Evolutionary conservation across 2,113 vertebrate genomes (phyloP), one percentile per base, ranked within the genome.

Genomic region (Dermatemys mawii): DNA sequence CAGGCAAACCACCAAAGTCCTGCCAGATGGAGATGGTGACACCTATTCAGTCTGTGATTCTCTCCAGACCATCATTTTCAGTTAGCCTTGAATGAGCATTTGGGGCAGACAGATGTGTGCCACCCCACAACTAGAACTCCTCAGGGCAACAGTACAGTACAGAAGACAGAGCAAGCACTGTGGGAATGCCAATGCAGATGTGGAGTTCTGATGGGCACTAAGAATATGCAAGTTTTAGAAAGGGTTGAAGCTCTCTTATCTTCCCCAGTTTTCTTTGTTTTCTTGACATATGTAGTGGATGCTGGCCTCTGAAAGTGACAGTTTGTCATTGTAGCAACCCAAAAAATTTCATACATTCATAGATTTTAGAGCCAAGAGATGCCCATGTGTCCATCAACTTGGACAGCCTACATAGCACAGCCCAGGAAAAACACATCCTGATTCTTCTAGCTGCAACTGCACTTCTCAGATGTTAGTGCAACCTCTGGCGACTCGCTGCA

Each of bases 41-140:
- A 55, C 54, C 54, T 26, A 55, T 41, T 78, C 67, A 41, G 12
- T 44, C 57, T 81, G 8, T 24, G 29, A 57, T 67, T 49, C 75
- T 10, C 54, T 55, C 54, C 54, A 55, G 2, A 26, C 24, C 21
- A 6, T 49, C 81, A 54, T 26, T 76, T 27, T 29, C 13, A 46
- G 54, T 41, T 21, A 29, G 48, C 29, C 44, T 32, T 81, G 55
- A 57, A 44, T 50, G 48, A 89, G 50, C 5, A 0, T 1, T 2
- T 21, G 81, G 44, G 38, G 54, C 5, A 0, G 0, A 7, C 44
- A 4, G 5, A 83, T 76, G 8, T 11, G 67, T 27, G 49, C 0
- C 0, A 53, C 60, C 9, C 0, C 0, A 19, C 2, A 3, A 32
- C 6, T 17, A 76, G 35, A 57, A 11, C 78, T 50, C 35, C 0